These are phyloP conservation scores for Isichthys henryi DNA, from an alignment of 2,113 vertebrate species.

Conservation along the genomic window DNA sequence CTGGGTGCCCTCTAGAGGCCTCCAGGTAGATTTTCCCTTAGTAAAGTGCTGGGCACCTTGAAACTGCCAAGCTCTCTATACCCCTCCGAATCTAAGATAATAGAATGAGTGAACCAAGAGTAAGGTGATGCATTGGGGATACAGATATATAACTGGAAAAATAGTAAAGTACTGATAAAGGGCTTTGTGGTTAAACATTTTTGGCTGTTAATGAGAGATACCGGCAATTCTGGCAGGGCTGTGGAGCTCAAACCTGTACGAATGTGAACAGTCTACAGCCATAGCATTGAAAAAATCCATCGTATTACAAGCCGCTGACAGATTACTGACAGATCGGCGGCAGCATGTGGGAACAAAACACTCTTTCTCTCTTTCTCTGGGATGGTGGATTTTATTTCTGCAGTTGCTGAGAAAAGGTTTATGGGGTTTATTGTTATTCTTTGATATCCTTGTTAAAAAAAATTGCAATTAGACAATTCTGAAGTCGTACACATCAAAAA, in stretches of 20 bases:
- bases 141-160: neutral
- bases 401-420: neutral
- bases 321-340: neutral
- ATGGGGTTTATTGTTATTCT: neutral
- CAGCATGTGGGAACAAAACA: neutral
- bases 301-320: neutral
- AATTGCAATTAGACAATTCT: neutral
- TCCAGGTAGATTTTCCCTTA: no score
- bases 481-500: neutral
- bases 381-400: neutral
- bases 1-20: no score
- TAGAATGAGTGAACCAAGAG: neutral
- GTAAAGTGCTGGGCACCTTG: neutral
- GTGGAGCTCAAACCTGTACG: neutral
- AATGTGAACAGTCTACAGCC: neutral
- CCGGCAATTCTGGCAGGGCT: neutral
- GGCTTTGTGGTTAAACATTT: neutral
- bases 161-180: neutral
- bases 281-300: neutral
- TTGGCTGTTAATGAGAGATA: neutral
- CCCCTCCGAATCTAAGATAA: neutral
- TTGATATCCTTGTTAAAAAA: neutral
- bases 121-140: neutral
- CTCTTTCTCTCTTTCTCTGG: neutral
- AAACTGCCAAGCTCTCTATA: neutral